phyloP scores from a whole-genome alignment of 1,140 invertebrate species.

The Hycleus phaleratus region DNA sequence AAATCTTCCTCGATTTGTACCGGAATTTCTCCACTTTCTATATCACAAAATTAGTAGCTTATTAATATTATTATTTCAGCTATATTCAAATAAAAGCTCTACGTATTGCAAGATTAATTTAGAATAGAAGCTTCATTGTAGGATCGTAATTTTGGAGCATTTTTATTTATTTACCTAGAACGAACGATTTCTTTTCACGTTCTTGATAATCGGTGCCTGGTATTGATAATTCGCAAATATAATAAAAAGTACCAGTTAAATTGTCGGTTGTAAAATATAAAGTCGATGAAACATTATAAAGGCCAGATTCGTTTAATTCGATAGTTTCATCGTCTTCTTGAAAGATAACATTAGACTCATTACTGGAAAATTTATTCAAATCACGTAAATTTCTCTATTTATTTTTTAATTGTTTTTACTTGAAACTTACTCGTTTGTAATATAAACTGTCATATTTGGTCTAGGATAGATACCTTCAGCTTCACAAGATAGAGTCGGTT shows the following conservation, averaged over 20 bases:
- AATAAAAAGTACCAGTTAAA: constrained; percentile 3
- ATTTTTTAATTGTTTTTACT: too few relatives aligned
- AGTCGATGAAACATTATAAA: constrained; percentile 7
- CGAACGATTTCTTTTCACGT: too few relatives aligned
- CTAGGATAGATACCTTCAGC: constrained; percentile 1
- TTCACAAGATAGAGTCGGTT: neutral
- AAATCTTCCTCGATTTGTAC: constrained; percentile 2
- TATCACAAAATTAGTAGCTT: constrained; percentile 10
- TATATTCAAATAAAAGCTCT: too few relatives aligned
- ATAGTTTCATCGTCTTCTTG: constrained; percentile 1
- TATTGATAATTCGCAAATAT: constrained; percentile 9
- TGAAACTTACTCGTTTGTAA: neutral
- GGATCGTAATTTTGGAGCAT: too few relatives aligned
- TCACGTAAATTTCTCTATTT: neutral
- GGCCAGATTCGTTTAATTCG: neutral
- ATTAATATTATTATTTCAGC: neutral
- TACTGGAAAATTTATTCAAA: neutral
- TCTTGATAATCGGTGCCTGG: neutral
- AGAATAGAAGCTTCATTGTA: too few relatives aligned
- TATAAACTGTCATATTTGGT: constrained; percentile 3
- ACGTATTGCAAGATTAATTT: too few relatives aligned
- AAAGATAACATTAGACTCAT: constrained; percentile 1
- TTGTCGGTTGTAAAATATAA: neutral
- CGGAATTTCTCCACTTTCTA: neutral
- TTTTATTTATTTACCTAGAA: too few relatives aligned